phyloP scores from a whole-genome alignment of 2,797 vertebrate species.

The Amblyopsis hoosieri region DNA sequence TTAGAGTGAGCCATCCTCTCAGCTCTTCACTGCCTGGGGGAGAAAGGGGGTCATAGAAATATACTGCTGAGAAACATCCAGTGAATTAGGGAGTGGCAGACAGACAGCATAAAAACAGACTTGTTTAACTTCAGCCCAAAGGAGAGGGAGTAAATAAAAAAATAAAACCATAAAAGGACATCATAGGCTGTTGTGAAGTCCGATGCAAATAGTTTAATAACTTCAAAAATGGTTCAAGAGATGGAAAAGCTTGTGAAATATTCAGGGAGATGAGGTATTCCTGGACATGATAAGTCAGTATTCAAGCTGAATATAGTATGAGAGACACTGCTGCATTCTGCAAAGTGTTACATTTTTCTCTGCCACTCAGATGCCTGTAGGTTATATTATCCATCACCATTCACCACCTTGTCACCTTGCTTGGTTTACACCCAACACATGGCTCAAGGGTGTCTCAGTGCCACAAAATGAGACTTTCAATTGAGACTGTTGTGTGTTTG shows the following conservation, averaged over 20 bases:
- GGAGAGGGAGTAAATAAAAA: background rate
- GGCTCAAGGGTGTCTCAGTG: background rate
- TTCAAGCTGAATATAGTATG: constrained; percentile 34
- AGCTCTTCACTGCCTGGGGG: constrained; percentile 81
- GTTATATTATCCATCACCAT: constrained; percentile 34
- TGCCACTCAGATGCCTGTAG: constrained; percentile 8
- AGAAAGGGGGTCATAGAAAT: constrained; percentile 33
- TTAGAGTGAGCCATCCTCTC: constrained; percentile 99
- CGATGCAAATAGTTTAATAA: constrained; percentile 26
- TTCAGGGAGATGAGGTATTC: constrained; percentile 40
- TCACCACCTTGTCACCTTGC: background rate
- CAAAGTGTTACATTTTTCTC: constrained; percentile 20
- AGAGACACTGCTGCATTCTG: constrained; percentile 31
- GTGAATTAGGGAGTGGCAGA: background rate
- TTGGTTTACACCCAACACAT: constrained; percentile 27
- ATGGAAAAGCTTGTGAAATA: constrained; percentile 44
- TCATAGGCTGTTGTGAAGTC: constrained; percentile 12
- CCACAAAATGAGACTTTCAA: too few relatives aligned
- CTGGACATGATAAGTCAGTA: constrained; percentile 25
- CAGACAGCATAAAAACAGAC: background rate
- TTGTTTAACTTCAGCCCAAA: constrained; percentile 4
- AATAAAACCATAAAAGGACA: background rate
- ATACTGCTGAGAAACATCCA: background rate
- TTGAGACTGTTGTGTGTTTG: too few relatives aligned
- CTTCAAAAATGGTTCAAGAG: constrained; percentile 27